Evolutionary conservation across 2,797 vertebrate genomes (phyloP).

Genomic region (Oryzias dopingdopingensis): DNA sequence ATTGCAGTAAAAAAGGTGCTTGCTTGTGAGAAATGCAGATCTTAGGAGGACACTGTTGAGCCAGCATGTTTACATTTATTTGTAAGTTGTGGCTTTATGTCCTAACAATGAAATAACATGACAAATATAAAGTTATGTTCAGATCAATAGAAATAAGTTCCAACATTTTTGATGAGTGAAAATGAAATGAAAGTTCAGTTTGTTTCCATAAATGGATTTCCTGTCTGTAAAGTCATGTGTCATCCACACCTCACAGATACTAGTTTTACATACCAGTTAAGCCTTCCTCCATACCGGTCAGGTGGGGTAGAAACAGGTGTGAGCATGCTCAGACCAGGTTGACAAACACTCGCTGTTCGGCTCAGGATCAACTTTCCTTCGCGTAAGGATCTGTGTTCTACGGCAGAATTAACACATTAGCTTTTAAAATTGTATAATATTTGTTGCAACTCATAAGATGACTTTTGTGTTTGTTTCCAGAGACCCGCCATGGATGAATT

Average conservation of each 20-base stretch:
- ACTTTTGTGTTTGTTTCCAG: slow-evolving; percentile 43
- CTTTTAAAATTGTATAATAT: background rate
- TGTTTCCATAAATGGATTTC: too few relatives aligned
- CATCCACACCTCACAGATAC: background rate
- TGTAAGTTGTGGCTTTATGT: background rate
- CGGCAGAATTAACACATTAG: background rate
- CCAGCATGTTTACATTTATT: background rate
- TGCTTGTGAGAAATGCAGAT: slow-evolving; percentile 31
- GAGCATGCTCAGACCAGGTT: slow-evolving; percentile 59
- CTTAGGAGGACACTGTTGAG: background rate
- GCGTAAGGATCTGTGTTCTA: slow-evolving; percentile 28
- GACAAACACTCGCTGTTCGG: slow-evolving; percentile 34
- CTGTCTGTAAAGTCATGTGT: too few relatives aligned
- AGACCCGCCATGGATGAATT: slow-evolving; percentile 90
- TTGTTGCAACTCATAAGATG: too few relatives aligned
- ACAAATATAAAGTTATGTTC: too few relatives aligned
- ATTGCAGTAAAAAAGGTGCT: background rate
- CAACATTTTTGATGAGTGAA: too few relatives aligned
- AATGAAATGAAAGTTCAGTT: too few relatives aligned
- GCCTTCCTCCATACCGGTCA: slow-evolving; percentile 73
- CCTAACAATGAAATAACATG: too few relatives aligned
- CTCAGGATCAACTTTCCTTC: slow-evolving; percentile 20
- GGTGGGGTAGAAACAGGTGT: slow-evolving; percentile 76
- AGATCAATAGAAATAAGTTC: too few relatives aligned
- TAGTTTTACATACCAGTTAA: slow-evolving; percentile 14